Evolutionary conservation across 2,113 vertebrate species (phyloP).

Genomic region (Nothocercus nigrocapillus): DNA sequence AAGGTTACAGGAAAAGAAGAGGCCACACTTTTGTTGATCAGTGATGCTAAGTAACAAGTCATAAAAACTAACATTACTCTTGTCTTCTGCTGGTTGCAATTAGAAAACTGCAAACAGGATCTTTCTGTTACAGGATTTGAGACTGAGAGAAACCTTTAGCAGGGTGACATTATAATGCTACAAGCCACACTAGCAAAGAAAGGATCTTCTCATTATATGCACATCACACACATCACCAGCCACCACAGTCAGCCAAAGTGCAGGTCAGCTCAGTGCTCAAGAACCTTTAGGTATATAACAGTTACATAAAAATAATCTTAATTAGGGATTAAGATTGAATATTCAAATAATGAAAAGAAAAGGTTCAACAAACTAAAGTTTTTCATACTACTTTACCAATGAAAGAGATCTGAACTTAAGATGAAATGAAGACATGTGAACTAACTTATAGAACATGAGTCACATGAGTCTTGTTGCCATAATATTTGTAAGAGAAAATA

Average conservation of each 20-base stretch:
- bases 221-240: fast-evolving
- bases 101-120: conserved; percentile 35
- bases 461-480: not conserved
- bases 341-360: not conserved
- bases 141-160: conserved; percentile 3
- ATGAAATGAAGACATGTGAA: not conserved
- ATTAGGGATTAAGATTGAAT: not conserved
- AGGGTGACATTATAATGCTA: not conserved
- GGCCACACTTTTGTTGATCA: conserved; percentile 50
- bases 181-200: fast-evolving
- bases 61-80: conserved; percentile 34
- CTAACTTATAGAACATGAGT: not conserved
- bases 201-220: not conserved
- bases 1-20: conserved; percentile 43
- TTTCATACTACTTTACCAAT: not conserved
- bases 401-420: not conserved
- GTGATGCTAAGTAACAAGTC: conserved; percentile 76
- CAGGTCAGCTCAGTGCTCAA: not conserved
- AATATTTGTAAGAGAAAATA: not conserved
- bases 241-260: not conserved
- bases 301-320: not conserved
- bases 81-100: conserved; percentile 20
- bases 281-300: not conserved
- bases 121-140: not conserved
- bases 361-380: not conserved